These are phyloP conservation scores for Erpobdella octoculata DNA, from an alignment of 2,888 invertebrate species.

Conservation along the genomic window DNA sequence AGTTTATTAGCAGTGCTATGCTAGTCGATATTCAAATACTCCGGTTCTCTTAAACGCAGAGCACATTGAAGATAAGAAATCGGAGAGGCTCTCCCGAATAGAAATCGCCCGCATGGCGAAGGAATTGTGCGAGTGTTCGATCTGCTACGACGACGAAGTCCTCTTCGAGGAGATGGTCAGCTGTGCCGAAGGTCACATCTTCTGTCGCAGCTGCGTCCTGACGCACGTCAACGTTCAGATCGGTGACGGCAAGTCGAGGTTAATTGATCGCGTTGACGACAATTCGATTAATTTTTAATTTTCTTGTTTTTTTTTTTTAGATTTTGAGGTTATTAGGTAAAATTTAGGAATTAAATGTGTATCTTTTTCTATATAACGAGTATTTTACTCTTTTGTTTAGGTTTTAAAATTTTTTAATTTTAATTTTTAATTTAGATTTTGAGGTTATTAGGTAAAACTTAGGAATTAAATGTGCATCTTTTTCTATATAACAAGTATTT, in stretches of 20 bases:
- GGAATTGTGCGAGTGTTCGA: slow-evolving; percentile 55
- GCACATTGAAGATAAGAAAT: neutral
- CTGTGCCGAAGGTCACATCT: slow-evolving; percentile 47
- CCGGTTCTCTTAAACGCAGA: neutral
- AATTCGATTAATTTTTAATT: too few relatives aligned
- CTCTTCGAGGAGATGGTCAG: slow-evolving; percentile 49
- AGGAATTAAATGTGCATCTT: too few relatives aligned
- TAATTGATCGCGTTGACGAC: neutral
- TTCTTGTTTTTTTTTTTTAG: neutral
- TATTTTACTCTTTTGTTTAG: too few relatives aligned
- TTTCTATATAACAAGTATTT: too few relatives aligned
- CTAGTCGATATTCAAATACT: neutral
- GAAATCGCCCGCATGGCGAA: slow-evolving; percentile 48
- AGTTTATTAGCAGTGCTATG: neutral
- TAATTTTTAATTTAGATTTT: too few relatives aligned
- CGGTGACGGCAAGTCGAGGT: slow-evolving; percentile 15
- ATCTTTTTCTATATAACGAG: too few relatives aligned
- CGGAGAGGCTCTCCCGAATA: too few relatives aligned
- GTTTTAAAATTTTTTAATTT: too few relatives aligned
- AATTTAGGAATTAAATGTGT: neutral
- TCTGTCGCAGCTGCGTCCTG: slow-evolving; percentile 46
- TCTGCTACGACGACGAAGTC: slow-evolving; percentile 58
- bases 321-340: neutral
- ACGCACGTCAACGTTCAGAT: slow-evolving; percentile 41
- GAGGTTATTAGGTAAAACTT: too few relatives aligned